Base-by-base conservation (phyloP, 2,797 vertebrate species). In the Danionella dracula region DNA sequence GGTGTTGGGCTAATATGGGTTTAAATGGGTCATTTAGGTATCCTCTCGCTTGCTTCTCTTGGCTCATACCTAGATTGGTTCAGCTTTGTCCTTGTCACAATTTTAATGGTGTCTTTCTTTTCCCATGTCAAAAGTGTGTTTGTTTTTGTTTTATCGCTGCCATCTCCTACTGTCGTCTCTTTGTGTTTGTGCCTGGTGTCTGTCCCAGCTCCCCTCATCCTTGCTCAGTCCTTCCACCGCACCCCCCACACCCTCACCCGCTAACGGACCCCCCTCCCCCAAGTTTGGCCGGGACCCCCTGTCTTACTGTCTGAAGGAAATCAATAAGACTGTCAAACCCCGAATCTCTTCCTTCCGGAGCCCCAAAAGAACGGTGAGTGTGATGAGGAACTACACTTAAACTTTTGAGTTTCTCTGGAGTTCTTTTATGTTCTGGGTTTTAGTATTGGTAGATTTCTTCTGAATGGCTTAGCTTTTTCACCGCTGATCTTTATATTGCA, bases 311-410 rank as follows among this genome's bases (percentile, higher is more conserved):
- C 91, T 95, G 90, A 94, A 92, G 82, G 93, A 95, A 90, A 93
- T 95, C 90, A 95, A 93, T 94, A 94, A 92, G 91, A 93, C 92
- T 82, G 93, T 95, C 90, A 95, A 95, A 93, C 93, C 93, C 79
- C 87, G 93, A 92, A 93, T 95, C 85, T 90, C 91, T 67, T 93
- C 93, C 81, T 93, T 95, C 91, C 87, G 92, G 91, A 94, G 89
- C 68, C 88, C 93, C 77, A 89, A 88, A 84, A 88, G 90, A 90
- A 91, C 89, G 93, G 93, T 94, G 92, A 95, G 93, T 95, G 82
- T 75, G 48, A 64, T 35, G n/a, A 72, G 74, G 62, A 65, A 65
- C 67, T 65, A 76, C 53, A 75, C 75, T 56, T 20, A 19, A 45
- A 54, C 57, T 48, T 67, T 34, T 65, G 21, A 27, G 23, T 11